Base-by-base conservation (phyloP, 1,140 invertebrate species). In the Prorops nasuta region DNA sequence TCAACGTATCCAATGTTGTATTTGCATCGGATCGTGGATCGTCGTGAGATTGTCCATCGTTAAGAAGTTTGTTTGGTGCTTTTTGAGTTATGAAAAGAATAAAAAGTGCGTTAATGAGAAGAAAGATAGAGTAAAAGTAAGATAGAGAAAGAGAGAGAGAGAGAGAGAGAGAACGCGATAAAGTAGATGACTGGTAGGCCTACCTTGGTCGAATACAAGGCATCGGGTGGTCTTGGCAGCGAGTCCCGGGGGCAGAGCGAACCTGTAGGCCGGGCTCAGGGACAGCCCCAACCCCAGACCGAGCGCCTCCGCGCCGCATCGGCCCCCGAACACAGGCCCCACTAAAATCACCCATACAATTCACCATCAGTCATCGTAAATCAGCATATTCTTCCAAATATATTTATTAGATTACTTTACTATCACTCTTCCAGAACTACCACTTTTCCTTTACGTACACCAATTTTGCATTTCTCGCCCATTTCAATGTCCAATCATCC, bases 201-300 rank as follows among this genome's bases (percentile, higher is more conserved):
- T 79, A 79, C 77, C 77, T 79, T 79, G 77, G 66, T 78, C 77
- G 73, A 77, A 77, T 61, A 74, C 73, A 77, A 79, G 72, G 74
- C 71, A 74, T 60, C 76, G 75, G 66, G 75, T 73, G 68, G 71
- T 74, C 74, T 76, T 76, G 72, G 72, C 74, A 69, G 75, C 72
- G 69, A 77, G 77, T 71, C 71, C 73, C 73, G 76, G 76, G 73
- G 72, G 75, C 72, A 77, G 72, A 67, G 76, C 74, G 74, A 77
- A 77, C 72, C 76, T 78, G 73, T 78, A 78, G 74, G 74, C 73
- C 64, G 74, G 74, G 72, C 74, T 69, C 67, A 76, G 71, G 57
- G 76, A 69, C 69, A 79, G 66, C 58, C 75, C 76, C 59, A 79
- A 67, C 63, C 77, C 76, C 64, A 79, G 69, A 69, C 77, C 76